A percentile compares a stretch with the other conserved stretches of the same genome.
These are phyloP conservation scores for Cyclophora albipunctata DNA, from an alignment of 2,888 invertebrate species.

Conservation along the genomic window DNA sequence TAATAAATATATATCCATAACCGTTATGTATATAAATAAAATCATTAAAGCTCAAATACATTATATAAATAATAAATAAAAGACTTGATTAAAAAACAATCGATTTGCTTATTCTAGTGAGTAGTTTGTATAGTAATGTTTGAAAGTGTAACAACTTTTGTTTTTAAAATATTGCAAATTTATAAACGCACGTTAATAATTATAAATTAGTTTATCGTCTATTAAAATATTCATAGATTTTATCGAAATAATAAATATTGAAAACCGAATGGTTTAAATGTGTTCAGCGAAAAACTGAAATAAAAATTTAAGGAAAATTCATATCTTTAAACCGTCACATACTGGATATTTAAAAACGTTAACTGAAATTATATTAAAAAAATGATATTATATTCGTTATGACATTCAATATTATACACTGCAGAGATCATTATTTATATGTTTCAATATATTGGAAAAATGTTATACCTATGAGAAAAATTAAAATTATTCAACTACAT, in stretches of 20 bases:
- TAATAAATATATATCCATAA: conserved; percentile 42
- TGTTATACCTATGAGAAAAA: background rate
- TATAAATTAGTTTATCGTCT: conserved; percentile 29
- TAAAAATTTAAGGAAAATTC: background rate
- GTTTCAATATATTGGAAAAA: background rate
- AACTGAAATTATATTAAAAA: background rate
- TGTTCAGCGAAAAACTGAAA: conserved; percentile 47
- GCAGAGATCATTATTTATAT: background rate
- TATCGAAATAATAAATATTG: conserved; percentile 25
- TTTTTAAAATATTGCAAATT: conserved; percentile 31
- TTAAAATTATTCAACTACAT: background rate
- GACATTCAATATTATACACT: background rate
- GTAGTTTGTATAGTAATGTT: conserved; percentile 56
- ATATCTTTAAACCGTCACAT: background rate
- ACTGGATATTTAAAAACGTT: background rate
- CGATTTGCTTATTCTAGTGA: conserved; percentile 54
- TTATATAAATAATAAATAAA: conserved; percentile 58
- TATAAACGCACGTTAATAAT: conserved; percentile 45
- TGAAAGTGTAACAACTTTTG: conserved; percentile 27
- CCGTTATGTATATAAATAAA: conserved; percentile 59
- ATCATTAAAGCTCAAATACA: conserved; percentile 65
- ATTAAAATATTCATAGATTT: conserved; percentile 40
- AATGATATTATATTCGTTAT: background rate
- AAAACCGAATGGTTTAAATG: conserved; percentile 47
- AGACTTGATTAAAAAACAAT: conserved; percentile 64